These are phyloP conservation scores for Mandrillus leucophaeus DNA, from an alignment of 2,113 vertebrate species.

Conservation along the genomic window DNA sequence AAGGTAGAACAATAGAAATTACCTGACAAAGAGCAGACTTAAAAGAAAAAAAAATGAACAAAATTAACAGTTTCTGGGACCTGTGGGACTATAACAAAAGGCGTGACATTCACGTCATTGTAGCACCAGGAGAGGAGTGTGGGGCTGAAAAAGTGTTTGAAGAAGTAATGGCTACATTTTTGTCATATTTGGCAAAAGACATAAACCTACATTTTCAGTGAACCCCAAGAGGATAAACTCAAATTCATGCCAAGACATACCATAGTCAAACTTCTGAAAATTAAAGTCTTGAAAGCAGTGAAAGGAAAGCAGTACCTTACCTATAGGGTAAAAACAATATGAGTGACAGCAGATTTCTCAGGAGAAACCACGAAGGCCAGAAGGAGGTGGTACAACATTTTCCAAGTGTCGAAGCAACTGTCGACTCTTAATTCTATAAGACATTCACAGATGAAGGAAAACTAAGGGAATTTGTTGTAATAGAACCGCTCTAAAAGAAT, in stretches of 20 bases:
- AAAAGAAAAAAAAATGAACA: not conserved
- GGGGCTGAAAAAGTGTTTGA: not conserved
- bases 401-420: not conserved
- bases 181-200: not conserved
- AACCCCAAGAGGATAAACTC: not conserved
- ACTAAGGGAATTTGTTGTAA: not conserved
- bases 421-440: not conserved
- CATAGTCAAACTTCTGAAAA: not conserved
- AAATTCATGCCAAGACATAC: not conserved
- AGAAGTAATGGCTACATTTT: not conserved
- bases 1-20: not conserved
- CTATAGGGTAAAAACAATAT: not conserved
- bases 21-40: not conserved
- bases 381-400: not conserved
- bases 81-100: not conserved
- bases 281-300: not conserved
- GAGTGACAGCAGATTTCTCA: not conserved
- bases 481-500: not conserved
- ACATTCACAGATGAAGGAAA: not conserved
- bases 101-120: not conserved
- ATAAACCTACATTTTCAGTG: not conserved
- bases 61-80: not conserved
- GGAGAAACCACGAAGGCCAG: not conserved
- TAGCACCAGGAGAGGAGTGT: not conserved
- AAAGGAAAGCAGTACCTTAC: not conserved